Percentiles rank a stretch among this genome's conserved stretches.
phyloP scores from a whole-genome alignment of 2,113 vertebrate genomes.

The Platanista minor region DNA sequence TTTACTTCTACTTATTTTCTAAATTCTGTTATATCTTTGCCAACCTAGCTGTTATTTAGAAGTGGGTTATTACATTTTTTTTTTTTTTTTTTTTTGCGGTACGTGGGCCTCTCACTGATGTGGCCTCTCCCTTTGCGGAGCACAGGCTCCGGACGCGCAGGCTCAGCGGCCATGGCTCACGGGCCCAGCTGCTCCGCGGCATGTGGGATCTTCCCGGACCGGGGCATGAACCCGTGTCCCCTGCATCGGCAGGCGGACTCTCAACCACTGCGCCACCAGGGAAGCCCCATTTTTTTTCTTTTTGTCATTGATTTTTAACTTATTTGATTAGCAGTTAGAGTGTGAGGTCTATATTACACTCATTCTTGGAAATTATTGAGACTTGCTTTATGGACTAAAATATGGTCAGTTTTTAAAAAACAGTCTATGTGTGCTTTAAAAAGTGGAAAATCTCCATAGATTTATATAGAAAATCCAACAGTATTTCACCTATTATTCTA shows the following conservation, averaged over 20 bases:
- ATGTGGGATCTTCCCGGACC: no score
- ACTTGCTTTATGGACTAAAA: background rate
- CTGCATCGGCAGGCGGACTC: no score
- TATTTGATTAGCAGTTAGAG: background rate
- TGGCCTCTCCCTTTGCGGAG: no score
- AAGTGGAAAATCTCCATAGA: background rate
- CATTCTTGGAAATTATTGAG: background rate
- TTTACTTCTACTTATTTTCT: background rate
- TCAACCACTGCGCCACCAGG: no score
- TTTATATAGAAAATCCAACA: background rate
- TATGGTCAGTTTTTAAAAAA: background rate
- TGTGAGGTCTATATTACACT: background rate
- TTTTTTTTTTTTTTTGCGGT: background rate
- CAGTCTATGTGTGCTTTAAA: background rate
- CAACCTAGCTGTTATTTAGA: background rate
- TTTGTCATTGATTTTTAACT: background rate
- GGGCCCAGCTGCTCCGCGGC: no score
- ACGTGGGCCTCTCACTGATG: no score
- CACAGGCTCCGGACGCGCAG: no score
- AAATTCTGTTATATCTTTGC: background rate
- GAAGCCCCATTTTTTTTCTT: background rate
- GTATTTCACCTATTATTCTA: background rate
- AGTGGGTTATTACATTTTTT: background rate
- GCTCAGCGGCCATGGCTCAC: no score
- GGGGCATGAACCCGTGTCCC: no score